Evolutionary conservation across 2,888 invertebrate genomes (phyloP), one percentile per base, ranked within the genome.

Genomic region (Mimas tiliae): DNA sequence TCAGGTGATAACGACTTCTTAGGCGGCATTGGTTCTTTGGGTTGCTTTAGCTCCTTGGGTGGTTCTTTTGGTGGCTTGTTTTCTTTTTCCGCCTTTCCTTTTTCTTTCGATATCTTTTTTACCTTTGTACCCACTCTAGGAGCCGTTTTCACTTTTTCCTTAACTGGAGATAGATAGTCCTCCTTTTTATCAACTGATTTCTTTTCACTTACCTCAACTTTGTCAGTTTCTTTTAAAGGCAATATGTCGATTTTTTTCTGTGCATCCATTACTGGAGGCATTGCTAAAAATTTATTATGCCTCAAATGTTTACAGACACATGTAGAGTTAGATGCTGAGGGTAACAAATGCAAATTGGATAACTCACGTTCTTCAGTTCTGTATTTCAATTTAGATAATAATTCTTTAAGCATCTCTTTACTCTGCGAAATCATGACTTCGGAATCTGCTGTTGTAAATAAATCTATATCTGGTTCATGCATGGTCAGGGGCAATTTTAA

Each of bases 261-360:
- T 11, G 3, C 11, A 42, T 42, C 42, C 2, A 19, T 16, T 19
- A 58, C 12, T 12, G 58, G 42, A 6, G 42, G 42, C 42, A 58
- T 12, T 19, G 9, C 4, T 2, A 19, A 38, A 42, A 38, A 38
- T 9, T 69, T 69, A 48, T 72, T 72, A 42, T 73, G 68, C 63
- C 67, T 71, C 33, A 79, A 72, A 63, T 72, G 70, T 70, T 82
- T 81, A 67, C 79, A 79, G 14, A 79, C 69, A 65, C 74, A 75
- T 6, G 62, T 62, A 16, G 63, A 63, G 8, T 62, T 45, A 45
- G 64, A 50, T 45, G 19, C 65, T 12, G 72, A 69, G 0, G 71
- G 34, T 12, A 67, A 55, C 7, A 64, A 63, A 34, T 63, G 67
- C 3, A 72, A 53, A 33, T 65, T 71, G 9, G 69, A 71, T 1